These are phyloP conservation scores for Diorhabda sublineata DNA, from an alignment of 1,140 invertebrate genomes.

Conservation along the genomic window DNA sequence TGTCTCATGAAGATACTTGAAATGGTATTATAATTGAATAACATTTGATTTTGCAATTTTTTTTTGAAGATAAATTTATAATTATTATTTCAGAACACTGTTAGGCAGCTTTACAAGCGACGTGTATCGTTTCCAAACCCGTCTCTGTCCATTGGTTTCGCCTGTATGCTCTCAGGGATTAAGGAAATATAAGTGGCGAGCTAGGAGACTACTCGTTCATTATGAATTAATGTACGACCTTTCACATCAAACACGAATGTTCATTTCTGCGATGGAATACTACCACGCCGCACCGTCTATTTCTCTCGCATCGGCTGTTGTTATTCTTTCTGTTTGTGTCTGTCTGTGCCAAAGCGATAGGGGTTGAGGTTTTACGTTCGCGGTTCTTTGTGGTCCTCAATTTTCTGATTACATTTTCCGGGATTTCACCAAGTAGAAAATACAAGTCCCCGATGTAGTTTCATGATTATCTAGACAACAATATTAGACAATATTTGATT, in stretches of 20 bases:
- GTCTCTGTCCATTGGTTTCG: slow-evolving; percentile 28
- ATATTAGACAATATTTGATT: too few species aligned
- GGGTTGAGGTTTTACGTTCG: not conserved
- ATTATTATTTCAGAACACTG: too few species aligned
- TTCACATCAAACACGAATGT: slow-evolving; percentile 47
- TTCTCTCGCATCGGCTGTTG: slow-evolving; percentile 18
- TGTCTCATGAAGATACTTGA: too few species aligned
- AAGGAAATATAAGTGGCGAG: slow-evolving; percentile 49
- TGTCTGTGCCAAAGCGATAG: slow-evolving; percentile 1
- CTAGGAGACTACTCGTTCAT: slow-evolving; percentile 46
- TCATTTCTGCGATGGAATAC: slow-evolving; percentile 45
- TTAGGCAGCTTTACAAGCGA: too few species aligned
- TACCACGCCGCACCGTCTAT: slow-evolving; percentile 12
- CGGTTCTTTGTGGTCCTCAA: not conserved
- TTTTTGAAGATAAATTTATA: too few species aligned
- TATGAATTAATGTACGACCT: slow-evolving; percentile 49
- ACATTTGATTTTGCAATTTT: too few species aligned
- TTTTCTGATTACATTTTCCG: not conserved
- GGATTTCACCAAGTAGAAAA: not conserved
- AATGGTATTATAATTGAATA: too few species aligned
- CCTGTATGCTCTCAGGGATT: slow-evolving; percentile 47
- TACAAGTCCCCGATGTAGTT: not conserved
- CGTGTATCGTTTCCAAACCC: not conserved
- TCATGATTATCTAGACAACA: too few species aligned
- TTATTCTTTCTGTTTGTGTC: slow-evolving; percentile 16